Conservation (phyloP, 2,888 invertebrate genomes). For the Stenurella melanura region DNA sequence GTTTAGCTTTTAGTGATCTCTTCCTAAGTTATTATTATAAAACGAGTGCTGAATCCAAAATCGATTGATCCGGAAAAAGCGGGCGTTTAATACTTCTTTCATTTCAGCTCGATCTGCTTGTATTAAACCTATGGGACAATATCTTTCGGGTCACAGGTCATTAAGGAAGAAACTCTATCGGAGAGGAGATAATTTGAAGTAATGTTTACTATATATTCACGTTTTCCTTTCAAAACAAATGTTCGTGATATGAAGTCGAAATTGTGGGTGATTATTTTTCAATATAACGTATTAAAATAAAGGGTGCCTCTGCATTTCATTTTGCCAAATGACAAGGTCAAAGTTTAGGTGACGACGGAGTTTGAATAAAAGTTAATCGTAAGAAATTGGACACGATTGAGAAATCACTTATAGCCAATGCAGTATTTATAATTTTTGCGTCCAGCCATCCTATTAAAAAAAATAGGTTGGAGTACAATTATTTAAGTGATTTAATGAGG, state of each 20-base stretch:
- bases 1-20: constrained; percentile 1
- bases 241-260: neutral
- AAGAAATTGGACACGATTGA: too few relatives aligned
- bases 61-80: neutral
- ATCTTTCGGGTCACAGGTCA: neutral
- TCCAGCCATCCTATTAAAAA: too few relatives aligned
- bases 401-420: too few relatives aligned
- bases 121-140: neutral
- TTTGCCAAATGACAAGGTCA: too few relatives aligned
- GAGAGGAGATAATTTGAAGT: neutral
- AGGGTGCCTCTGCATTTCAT: too few relatives aligned
- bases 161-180: neutral
- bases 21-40: constrained; percentile 1
- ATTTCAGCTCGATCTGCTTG: neutral
- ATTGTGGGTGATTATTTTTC: neutral
- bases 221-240: neutral
- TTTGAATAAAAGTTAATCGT: too few relatives aligned
- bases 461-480: too few relatives aligned
- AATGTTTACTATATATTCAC: neutral
- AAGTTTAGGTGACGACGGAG: too few relatives aligned
- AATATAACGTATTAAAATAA: neutral
- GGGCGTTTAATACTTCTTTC: neutral
- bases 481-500: too few relatives aligned
- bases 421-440: too few relatives aligned
- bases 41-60: constrained; percentile 3